phyloP scores from a whole-genome alignment of 2,113 vertebrate species.

The Atrichornis clamosus region DNA sequence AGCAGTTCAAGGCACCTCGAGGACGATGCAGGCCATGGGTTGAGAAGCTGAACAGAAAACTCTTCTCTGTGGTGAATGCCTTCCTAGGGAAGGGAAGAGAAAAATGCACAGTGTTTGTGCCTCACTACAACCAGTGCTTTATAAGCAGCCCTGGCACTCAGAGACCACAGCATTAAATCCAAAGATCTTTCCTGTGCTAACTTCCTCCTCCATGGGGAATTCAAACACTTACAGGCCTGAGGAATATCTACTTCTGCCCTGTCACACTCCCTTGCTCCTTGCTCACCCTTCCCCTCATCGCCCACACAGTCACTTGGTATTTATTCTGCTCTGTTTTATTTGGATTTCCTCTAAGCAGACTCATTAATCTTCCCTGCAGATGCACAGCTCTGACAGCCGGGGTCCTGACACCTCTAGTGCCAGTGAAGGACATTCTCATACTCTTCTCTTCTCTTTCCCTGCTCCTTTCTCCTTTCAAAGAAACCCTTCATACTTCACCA shows the following conservation, averaged over 20 bases:
- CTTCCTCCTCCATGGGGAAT: slow-evolving; percentile 40
- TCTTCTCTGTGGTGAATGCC: background rate
- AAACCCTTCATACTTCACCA: slow-evolving; percentile 24
- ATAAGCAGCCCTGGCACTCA: background rate
- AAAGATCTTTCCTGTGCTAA: slow-evolving; percentile 44
- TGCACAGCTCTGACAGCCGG: slow-evolving; percentile 63
- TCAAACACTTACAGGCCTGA: background rate
- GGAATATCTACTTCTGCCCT: background rate
- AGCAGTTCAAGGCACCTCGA: background rate
- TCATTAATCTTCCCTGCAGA: slow-evolving; percentile 78
- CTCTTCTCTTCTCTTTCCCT: background rate
- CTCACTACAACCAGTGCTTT: background rate
- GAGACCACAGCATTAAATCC: background rate
- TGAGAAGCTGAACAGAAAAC: background rate
- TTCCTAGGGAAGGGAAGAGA: background rate
- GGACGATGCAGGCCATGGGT: background rate
- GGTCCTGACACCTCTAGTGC: slow-evolving; percentile 58
- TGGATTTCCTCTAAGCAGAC: slow-evolving; percentile 64
- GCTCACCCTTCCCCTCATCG: slow-evolving; percentile 46
- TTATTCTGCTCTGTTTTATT: slow-evolving; percentile 73
- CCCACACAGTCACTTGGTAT: slow-evolving; percentile 19
- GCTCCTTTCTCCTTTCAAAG: background rate
- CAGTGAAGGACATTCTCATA: slow-evolving; percentile 40
- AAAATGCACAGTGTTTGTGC: background rate
- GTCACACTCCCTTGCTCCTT: background rate